These are phyloP conservation scores for Raja brachyura DNA, from an alignment of 2,113 vertebrate genomes.

Conservation along the genomic window DNA sequence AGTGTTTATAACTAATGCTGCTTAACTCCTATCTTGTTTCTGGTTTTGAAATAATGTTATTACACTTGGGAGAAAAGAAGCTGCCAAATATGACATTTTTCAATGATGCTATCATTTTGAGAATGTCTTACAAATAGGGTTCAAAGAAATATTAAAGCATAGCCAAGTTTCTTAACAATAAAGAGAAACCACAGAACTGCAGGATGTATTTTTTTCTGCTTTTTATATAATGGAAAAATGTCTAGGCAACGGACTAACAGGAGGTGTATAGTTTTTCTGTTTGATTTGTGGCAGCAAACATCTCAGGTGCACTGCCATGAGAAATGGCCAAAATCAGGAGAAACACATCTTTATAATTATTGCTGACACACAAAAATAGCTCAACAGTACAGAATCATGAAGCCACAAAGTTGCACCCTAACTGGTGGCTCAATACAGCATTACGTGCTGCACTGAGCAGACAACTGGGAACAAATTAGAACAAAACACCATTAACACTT, in stretches of 20 bases:
- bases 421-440: neutral
- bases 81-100: constrained; percentile 32
- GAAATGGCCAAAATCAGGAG: neutral
- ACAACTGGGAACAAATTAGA: neutral
- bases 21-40: constrained; percentile 11
- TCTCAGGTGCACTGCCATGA: neutral
- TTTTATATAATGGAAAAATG: constrained; percentile 19
- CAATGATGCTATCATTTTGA: constrained; percentile 20
- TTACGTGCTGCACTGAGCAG: neutral
- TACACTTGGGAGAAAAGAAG: constrained; percentile 13
- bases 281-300: neutral
- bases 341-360: neutral
- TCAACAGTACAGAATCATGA: neutral
- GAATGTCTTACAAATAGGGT: neutral
- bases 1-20: neutral
- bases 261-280: neutral
- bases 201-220: neutral
- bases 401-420: neutral
- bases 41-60: constrained; percentile 11
- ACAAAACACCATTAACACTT: neutral
- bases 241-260: neutral
- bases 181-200: neutral
- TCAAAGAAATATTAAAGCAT: neutral
- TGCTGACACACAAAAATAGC: neutral
- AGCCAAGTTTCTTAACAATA: neutral